Conservation (phyloP, 2,797 vertebrate species). For the Pseudochirops corinnae region DNA sequence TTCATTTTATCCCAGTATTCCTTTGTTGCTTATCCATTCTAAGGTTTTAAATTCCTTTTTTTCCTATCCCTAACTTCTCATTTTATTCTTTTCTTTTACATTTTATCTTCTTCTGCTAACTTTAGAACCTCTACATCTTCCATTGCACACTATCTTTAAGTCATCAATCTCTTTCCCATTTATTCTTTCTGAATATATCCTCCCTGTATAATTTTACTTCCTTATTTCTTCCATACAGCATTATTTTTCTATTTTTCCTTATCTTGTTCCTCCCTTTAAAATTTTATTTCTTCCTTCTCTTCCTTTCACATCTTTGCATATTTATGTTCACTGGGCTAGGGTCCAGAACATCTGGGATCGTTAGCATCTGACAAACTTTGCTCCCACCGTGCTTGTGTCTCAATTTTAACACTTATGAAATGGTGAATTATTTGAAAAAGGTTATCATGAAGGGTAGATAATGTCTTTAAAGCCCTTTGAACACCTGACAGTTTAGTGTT, state of each 20-base stretch:
- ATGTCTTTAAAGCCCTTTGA: background rate
- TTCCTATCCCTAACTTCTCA: background rate
- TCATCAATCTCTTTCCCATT: background rate
- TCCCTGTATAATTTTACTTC: background rate
- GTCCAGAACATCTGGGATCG: background rate
- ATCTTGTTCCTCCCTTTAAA: background rate
- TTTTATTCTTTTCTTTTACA: background rate
- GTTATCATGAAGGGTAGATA: background rate
- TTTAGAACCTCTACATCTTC: background rate
- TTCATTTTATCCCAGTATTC: background rate
- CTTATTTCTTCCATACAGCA: background rate
- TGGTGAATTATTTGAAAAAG: background rate
- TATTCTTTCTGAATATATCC: background rate
- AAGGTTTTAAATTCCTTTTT: background rate
- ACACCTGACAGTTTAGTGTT: background rate
- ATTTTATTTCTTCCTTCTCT: background rate
- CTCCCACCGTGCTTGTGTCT: background rate
- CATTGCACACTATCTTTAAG: background rate
- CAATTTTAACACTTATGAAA: background rate
- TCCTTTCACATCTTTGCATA: background rate
- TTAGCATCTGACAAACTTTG: background rate
- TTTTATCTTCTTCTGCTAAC: background rate
- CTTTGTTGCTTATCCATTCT: background rate
- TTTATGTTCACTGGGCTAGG: background rate
- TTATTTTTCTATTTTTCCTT: background rate